Percentiles rank a stretch among this genome's conserved stretches.
These are phyloP conservation scores for Helicoverpa armigera DNA, from an alignment of 1,140 invertebrate species.

Conservation along the genomic window DNA sequence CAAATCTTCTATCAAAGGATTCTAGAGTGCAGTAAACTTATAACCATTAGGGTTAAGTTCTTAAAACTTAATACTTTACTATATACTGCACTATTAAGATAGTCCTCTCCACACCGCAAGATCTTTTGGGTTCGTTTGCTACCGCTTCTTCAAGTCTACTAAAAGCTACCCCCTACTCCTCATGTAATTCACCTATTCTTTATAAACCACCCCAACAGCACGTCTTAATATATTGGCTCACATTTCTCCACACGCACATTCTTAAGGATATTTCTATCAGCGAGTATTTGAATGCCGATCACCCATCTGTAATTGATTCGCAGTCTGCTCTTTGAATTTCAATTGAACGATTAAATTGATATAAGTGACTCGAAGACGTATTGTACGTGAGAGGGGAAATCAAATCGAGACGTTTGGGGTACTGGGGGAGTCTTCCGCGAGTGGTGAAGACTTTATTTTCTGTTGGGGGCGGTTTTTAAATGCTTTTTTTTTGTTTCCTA, in stretches of 20 bases:
- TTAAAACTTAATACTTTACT: too few species aligned
- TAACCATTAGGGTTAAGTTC: too few species aligned
- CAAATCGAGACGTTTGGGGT: slow-evolving; percentile 60
- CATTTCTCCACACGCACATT: slow-evolving; percentile 83
- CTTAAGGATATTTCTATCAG: slow-evolving; percentile 81
- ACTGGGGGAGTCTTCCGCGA: slow-evolving; percentile 15
- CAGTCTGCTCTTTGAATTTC: slow-evolving; percentile 78
- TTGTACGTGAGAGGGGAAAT: slow-evolving; percentile 64
- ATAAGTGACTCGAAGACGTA: slow-evolving; percentile 63
- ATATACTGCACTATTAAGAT: too few species aligned
- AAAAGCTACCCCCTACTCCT: too few species aligned
- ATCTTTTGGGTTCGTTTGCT: too few species aligned
- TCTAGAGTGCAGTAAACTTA: too few species aligned
- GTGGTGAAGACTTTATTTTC: background rate
- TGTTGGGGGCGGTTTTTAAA: background rate
- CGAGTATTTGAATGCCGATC: slow-evolving; percentile 73
- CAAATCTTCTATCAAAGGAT: too few species aligned
- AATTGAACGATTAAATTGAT: slow-evolving; percentile 81
- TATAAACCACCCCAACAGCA: background rate
- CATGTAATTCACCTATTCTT: too few species aligned
- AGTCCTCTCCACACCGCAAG: too few species aligned
- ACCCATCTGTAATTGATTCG: slow-evolving; percentile 80
- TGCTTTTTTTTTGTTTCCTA: background rate
- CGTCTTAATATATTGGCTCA: slow-evolving; percentile 66
- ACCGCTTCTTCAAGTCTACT: too few species aligned